phyloP scores from a whole-genome alignment of 2,888 invertebrate genomes.

The Hydraecia micacea region DNA sequence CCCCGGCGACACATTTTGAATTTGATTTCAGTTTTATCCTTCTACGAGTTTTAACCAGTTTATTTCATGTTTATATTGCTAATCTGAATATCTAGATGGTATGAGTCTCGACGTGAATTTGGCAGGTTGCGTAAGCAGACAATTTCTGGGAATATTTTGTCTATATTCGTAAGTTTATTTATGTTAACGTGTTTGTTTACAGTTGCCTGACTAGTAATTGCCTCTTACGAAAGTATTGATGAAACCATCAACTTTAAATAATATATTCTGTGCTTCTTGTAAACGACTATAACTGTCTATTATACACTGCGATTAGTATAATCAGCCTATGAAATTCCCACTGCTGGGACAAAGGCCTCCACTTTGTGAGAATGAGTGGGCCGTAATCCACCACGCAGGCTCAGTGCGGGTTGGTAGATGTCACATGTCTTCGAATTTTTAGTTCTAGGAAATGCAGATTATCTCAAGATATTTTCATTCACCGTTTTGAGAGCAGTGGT shows the following conservation, averaged over 20 bases:
- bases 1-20: constrained; percentile 66
- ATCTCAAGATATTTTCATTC: too few relatives aligned
- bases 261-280: neutral
- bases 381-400: too few relatives aligned
- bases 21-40: constrained; percentile 65
- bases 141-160: constrained; percentile 9
- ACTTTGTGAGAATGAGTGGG: too few relatives aligned
- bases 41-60: constrained; percentile 54
- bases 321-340: too few relatives aligned
- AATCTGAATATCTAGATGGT: constrained; percentile 16
- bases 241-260: neutral
- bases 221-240: neutral
- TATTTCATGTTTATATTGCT: constrained; percentile 42
- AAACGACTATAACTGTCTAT: neutral
- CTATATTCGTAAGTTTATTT: constrained; percentile 1
- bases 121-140: constrained; percentile 5
- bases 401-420: too few relatives aligned
- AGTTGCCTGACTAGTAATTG: neutral
- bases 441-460: too few relatives aligned
- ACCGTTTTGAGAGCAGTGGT: too few relatives aligned
- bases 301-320: neutral
- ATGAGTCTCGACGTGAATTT: constrained; percentile 4
- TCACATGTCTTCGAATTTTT: too few relatives aligned
- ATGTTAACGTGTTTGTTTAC: constrained; percentile 8
- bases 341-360: too few relatives aligned